These are phyloP conservation scores for Himalopsyche phryganea DNA, from an alignment of 1,140 invertebrate species.

Conservation along the genomic window DNA sequence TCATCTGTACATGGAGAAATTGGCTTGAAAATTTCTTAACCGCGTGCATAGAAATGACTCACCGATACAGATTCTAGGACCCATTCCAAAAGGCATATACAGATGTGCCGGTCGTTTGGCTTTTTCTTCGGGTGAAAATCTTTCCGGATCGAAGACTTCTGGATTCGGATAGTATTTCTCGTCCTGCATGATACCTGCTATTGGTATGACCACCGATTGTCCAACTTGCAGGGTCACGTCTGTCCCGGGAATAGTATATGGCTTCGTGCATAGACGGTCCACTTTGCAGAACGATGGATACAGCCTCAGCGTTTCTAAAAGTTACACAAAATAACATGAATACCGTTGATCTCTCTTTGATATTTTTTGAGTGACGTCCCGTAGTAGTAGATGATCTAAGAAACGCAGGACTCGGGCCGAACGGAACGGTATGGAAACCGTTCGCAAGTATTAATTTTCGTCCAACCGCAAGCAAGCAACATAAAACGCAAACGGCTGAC, in stretches of 20 bases:
- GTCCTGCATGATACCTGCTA: slow-evolving; percentile 58
- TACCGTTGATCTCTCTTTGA: too few species aligned
- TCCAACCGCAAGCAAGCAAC: too few species aligned
- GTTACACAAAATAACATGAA: too few species aligned
- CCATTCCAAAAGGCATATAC: slow-evolving; percentile 69
- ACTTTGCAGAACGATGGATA: slow-evolving; percentile 55
- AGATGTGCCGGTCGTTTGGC: slow-evolving; percentile 50
- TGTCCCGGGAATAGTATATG: slow-evolving; percentile 51
- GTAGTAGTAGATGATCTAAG: too few species aligned
- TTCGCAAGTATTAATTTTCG: too few species aligned
- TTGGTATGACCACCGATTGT: slow-evolving; percentile 46
- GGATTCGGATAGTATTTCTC: slow-evolving; percentile 57
- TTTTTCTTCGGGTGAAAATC: slow-evolving; percentile 54
- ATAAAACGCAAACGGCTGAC: too few species aligned
- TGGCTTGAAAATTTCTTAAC: too few species aligned
- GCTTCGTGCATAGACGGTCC: slow-evolving; percentile 48
- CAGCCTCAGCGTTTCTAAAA: slow-evolving; percentile 59
- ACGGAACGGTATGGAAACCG: too few species aligned
- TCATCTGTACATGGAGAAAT: too few species aligned
- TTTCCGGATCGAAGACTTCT: slow-evolving; percentile 56
- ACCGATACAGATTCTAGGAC: slow-evolving; percentile 71
- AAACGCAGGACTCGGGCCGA: too few species aligned
- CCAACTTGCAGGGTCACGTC: slow-evolving; percentile 45
- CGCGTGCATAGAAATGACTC: too few species aligned
- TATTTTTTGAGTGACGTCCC: too few species aligned